phyloP scores from a whole-genome alignment of 2,888 invertebrate genomes.

The Oasisia sp. region DNA sequence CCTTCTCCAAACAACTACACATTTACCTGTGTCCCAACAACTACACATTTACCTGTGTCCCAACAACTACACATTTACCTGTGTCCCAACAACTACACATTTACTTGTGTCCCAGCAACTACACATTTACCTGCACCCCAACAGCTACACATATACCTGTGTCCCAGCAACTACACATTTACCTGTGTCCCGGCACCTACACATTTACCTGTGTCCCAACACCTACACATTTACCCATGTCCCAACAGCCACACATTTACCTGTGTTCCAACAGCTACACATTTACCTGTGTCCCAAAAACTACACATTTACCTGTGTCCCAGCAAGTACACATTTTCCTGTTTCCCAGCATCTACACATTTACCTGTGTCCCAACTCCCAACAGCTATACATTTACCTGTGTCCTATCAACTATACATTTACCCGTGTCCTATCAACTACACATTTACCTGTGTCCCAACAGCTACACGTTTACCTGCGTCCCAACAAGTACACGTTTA shows the following conservation, averaged over 20 bases:
- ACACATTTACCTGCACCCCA: conserved; percentile 32
- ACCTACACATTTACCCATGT: no score
- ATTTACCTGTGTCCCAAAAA: no score
- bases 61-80: conserved; percentile 76
- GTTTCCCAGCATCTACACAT: neutral
- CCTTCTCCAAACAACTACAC: no score
- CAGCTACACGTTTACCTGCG: neutral
- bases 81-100: neutral
- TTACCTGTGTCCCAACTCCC: conserved; percentile 23
- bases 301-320: no score
- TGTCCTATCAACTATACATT: neutral
- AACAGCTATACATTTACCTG: conserved; percentile 76
- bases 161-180: conserved; percentile 78
- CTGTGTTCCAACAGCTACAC: no score
- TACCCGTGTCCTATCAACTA: neutral
- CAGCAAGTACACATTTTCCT: no score
- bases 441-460: conserved; percentile 35
- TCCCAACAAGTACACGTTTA: conserved; percentile 76
- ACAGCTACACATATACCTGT: neutral
- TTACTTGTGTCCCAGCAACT: neutral
- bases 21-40: no score
- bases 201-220: no score
- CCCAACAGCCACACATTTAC: no score
- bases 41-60: no score
- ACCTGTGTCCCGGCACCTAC: no score